These are phyloP conservation scores for Tubulanus polymorphus DNA, from an alignment of 2,888 invertebrate species.

Conservation along the genomic window DNA sequence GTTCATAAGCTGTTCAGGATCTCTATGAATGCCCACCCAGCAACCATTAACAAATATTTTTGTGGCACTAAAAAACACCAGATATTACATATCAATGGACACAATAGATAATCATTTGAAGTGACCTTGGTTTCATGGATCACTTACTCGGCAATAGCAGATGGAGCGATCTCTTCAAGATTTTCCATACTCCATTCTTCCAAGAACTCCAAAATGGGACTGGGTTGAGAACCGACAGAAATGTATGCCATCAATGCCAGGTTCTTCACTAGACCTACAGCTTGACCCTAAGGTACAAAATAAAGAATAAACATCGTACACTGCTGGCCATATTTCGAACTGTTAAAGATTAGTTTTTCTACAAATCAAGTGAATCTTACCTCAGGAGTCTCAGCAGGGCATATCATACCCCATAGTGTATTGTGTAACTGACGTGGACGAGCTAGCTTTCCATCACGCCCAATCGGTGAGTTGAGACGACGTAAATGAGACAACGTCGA, in stretches of 20 bases:
- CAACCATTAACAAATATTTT: slow-evolving; percentile 99
- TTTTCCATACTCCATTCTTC: slow-evolving; percentile 99
- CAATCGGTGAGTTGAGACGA: slow-evolving; percentile 97
- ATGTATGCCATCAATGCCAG: slow-evolving; percentile 99
- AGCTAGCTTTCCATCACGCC: slow-evolving; percentile 96
- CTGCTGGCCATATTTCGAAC: background rate
- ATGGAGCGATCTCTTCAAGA: slow-evolving; percentile 98
- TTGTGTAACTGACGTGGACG: slow-evolving; percentile 99
- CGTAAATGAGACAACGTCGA: slow-evolving; percentile 97
- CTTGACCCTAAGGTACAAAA: slow-evolving; percentile 51
- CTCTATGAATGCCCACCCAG: slow-evolving; percentile 97
- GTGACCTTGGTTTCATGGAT: background rate
- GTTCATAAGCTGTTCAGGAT: slow-evolving; percentile 98
- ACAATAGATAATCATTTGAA: background rate
- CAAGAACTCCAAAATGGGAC: slow-evolving; percentile 99
- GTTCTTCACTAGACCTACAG: slow-evolving; percentile 91
- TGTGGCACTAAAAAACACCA: slow-evolving; percentile 65
- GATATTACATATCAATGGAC: background rate
- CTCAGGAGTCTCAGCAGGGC: slow-evolving; percentile 99
- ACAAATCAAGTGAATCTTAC: no score
- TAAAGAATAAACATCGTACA: background rate
- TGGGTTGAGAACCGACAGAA: slow-evolving; percentile 98
- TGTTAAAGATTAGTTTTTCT: no score
- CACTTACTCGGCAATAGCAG: slow-evolving; percentile 83
- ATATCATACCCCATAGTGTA: slow-evolving; percentile 99